Evolutionary conservation across 1,140 invertebrate species (phyloP).

Genomic region (Drosophila equinoxialis): DNA sequence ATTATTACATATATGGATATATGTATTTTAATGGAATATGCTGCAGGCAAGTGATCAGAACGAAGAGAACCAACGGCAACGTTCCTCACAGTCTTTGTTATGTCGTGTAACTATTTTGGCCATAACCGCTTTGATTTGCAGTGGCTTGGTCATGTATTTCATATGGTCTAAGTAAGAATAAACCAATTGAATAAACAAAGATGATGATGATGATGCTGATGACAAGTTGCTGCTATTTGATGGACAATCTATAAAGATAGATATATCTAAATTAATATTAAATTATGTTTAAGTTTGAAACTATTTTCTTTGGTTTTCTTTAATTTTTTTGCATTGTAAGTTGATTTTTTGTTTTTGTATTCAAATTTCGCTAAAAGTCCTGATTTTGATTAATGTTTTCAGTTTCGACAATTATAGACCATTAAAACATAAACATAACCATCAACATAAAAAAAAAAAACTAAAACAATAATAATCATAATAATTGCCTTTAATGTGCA

Average conservation of each 20-base stretch:
- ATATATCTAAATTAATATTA: slow-evolving; percentile 1
- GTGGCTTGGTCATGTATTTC: neutral
- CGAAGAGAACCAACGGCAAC: neutral
- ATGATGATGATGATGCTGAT: neutral
- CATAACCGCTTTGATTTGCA: neutral
- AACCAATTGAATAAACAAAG: neutral
- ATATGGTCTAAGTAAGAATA: neutral
- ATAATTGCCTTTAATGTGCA: slow-evolving; percentile 75
- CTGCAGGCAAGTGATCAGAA: neutral
- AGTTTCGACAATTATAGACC: slow-evolving; percentile 45
- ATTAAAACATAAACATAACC: slow-evolving; percentile 59
- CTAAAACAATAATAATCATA: slow-evolving; percentile 73
- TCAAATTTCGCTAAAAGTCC: neutral
- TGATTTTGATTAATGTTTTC: slow-evolving; percentile 54
- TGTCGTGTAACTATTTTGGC: neutral
- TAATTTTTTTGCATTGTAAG: neutral
- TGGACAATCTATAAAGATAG: neutral
- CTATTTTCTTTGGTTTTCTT: neutral
- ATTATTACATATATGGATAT: neutral
- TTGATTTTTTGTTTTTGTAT: neutral
- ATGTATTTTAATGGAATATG: neutral
- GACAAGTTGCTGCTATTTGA: neutral
- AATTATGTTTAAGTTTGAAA: neutral
- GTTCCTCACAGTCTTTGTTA: neutral
- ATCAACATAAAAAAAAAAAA: slow-evolving; percentile 40